phyloP scores from a whole-genome alignment of 2,888 invertebrate species.

The Pristionchus japonicus region DNA sequence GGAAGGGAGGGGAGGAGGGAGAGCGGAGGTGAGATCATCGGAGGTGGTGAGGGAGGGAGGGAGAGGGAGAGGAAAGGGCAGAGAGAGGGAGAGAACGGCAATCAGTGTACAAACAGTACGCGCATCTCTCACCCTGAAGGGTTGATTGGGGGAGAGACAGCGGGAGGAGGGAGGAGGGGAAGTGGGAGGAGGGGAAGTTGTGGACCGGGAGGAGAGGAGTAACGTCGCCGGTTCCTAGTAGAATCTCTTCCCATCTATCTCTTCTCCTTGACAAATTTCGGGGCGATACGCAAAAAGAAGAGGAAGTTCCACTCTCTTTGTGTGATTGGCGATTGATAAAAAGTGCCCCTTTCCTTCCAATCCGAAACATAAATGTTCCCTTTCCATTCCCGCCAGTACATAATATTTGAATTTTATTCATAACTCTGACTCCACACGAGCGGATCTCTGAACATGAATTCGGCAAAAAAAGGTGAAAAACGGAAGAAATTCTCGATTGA shows the following conservation, averaged over 20 bases:
- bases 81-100: background rate
- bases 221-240: constrained; percentile 34
- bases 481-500: background rate
- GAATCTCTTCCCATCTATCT: constrained; percentile 28
- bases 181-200: background rate
- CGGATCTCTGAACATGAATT: constrained; percentile 23
- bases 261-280: constrained; percentile 35
- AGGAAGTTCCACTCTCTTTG: constrained; percentile 22
- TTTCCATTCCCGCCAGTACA: background rate
- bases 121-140: constrained; percentile 20
- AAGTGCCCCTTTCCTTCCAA: background rate
- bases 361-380: background rate
- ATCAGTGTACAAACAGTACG: constrained; percentile 41
- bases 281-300: background rate
- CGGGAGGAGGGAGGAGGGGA: background rate
- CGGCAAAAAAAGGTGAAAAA: background rate
- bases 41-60: constrained; percentile 10
- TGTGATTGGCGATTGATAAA: constrained; percentile 24
- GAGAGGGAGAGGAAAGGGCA: background rate
- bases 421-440: constrained; percentile 4
- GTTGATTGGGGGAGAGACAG: background rate
- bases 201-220: background rate
- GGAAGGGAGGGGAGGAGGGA: background rate
- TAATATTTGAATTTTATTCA: constrained; percentile 18
- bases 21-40: constrained; percentile 13